Evolutionary conservation across 2,797 vertebrate species (phyloP), one percentile per base, ranked within the genome.

Genomic region (Amphiprion clarkii): DNA sequence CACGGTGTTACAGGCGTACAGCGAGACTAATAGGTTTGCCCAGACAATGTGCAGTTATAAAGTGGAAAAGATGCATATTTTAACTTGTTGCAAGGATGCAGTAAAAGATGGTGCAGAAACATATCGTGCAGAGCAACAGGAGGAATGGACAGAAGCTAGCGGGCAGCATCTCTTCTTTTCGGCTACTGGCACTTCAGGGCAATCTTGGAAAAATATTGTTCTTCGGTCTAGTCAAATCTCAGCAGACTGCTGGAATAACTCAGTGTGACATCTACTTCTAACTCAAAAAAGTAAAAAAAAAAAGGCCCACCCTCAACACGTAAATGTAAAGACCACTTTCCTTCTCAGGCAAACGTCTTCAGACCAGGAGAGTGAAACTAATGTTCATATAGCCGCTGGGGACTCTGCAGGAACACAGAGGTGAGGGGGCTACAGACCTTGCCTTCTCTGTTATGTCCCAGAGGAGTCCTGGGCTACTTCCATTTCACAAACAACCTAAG

Each of bases 171-270:
- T 69, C 78, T 67, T 75, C 66, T 21, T 83, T 88, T 84, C 72
- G 83, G 87, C 78, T 79, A 81, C 84, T 71, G 79, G 75, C 79
- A 87, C 90, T 86, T 77, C 54, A 39, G 87, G 79, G 82, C 93
- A 94, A 96, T 94, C 94, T 95, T 92, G 88, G 77, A 92, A 90
- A 92, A 95, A 95, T 95, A 95, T 95, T 95, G 90, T 94, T 94
- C 90, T 90, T 85, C 88, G 76, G 94, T 95, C 94, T 95, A 88
- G 94, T 92, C 93, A 74, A 85, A 89, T 80, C 79, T 91, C 80
- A 83, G 84, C 84, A 83, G 84, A 82, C 87, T 81, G 82, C 93
- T 95, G 93, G 90, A 88, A 91, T 93, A 94, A 95, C 92, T 95
- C 94, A 93, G 85, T 76, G 78, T 95, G 94, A 95, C 94, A 94